phyloP scores from a whole-genome alignment of 2,888 invertebrate species.

The Thymelicus acteon region DNA sequence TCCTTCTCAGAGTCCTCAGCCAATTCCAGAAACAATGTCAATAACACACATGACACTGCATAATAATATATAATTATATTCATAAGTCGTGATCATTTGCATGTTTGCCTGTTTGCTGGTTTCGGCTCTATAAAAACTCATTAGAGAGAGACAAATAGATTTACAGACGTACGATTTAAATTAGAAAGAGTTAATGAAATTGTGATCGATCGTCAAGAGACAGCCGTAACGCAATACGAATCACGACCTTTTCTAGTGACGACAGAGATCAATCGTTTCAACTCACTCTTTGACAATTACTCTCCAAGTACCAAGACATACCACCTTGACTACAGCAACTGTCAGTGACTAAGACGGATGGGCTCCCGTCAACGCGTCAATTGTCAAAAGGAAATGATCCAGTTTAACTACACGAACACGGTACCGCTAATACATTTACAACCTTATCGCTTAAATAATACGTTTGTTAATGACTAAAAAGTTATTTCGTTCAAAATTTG shows the following conservation, averaged over 20 bases:
- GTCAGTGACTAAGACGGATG: constrained; percentile 60
- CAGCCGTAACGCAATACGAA: neutral
- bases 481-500: neutral
- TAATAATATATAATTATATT: too few species aligned
- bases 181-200: neutral
- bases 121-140: too few species aligned
- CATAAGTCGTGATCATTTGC: too few species aligned
- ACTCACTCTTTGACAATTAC: constrained; percentile 5
- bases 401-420: constrained; percentile 44
- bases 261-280: constrained; percentile 12
- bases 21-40: too few species aligned
- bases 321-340: constrained; percentile 20
- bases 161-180: too few species aligned
- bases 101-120: too few species aligned
- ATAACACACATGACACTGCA: too few species aligned
- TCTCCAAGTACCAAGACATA: constrained; percentile 21
- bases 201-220: neutral
- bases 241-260: constrained; percentile 5
- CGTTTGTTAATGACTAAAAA: constrained; percentile 1
- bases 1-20: too few species aligned
- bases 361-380: constrained; percentile 60
- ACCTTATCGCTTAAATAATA: constrained; percentile 15
- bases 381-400: constrained; percentile 66
- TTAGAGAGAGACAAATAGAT: too few species aligned
- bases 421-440: neutral